phyloP scores from a whole-genome alignment of 2,113 vertebrate species.

The Eleginops maclovinus region DNA sequence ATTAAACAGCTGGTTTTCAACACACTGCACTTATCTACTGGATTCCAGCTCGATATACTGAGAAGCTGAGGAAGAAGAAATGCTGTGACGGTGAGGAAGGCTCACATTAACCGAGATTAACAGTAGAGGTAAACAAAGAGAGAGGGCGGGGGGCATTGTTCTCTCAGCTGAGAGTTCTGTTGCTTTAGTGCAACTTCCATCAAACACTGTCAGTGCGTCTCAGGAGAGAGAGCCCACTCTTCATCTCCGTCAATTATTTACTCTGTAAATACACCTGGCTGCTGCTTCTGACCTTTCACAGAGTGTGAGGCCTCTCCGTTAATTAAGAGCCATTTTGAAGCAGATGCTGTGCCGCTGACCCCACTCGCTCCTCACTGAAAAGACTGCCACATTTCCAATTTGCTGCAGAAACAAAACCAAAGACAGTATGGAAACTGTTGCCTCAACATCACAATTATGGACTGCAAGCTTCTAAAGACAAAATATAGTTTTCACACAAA shows the following conservation, averaged over 20 bases:
- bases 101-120: conserved; percentile 31
- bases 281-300: conserved; percentile 45
- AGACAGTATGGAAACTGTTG: conserved; percentile 17
- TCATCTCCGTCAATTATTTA: conserved; percentile 62
- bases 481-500: conserved; percentile 26
- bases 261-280: conserved; percentile 61
- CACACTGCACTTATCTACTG: too few relatives aligned
- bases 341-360: conserved; percentile 51
- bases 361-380: conserved; percentile 36
- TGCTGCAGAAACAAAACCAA: conserved; percentile 55
- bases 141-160: not conserved
- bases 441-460: conserved; percentile 57
- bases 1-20: too few relatives aligned
- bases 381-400: conserved; percentile 44
- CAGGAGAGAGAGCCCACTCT: conserved; percentile 36
- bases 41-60: not conserved
- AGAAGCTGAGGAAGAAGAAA: not conserved
- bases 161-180: conserved; percentile 11
- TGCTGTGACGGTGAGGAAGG: conserved; percentile 4
- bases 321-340: conserved; percentile 66
- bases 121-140: conserved; percentile 31
- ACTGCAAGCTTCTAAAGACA: conserved; percentile 30
- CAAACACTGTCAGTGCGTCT: conserved; percentile 34
- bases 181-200: conserved; percentile 29
- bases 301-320: conserved; percentile 65